Evolutionary conservation across 2,888 invertebrate genomes (phyloP), one percentile per base, ranked within the genome.

Genomic region (Therioaphis trifolii): DNA sequence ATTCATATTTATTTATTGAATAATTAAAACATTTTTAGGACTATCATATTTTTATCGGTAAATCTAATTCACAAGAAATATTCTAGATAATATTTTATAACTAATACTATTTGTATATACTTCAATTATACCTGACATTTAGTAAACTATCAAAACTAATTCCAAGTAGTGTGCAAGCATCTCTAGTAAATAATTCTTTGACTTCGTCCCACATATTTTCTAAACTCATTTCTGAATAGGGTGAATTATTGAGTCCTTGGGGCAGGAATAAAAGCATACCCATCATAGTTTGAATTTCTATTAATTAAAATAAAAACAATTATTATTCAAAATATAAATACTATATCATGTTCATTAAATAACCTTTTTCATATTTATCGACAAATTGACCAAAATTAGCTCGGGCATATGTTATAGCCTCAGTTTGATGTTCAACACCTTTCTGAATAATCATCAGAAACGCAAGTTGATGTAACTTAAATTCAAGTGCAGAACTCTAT

Each of bases 161-260:
- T 0, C 97, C 96, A 86, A 98, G 91, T 84, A 98, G 91, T 84
- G 94, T 92, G 89, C 98, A 98, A 21, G 98, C 96, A 89, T 98
- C 98, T 87, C 94, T 92, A 43, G 96, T 93, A 89, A 98, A 99
- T 86, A 95, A 92, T 88, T 98, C 98, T 86, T 94, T 93, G 24
- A 95, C 94, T 88, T 96, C 96, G 0, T 91, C 89, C 95, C 96
- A 96, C 87, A 94, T 91, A 84, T 93, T 93, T 15, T 93, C 91
- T 87, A 94, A 93, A 46, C 94, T 90, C 80, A 95, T 91, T 87
- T 92, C 92, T 86, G 92, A 91, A 88, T 96, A 96, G 0, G 96
- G 96, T 15, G 95, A 95, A 77, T 91, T 92, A 85, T 91, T 91
- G 85, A 96, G 92, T n/a, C 95, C 95, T 87, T 93, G 92, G 11